Evolutionary conservation across 1,140 invertebrate genomes (phyloP).

Genomic region (Bradynema listronoti): DNA sequence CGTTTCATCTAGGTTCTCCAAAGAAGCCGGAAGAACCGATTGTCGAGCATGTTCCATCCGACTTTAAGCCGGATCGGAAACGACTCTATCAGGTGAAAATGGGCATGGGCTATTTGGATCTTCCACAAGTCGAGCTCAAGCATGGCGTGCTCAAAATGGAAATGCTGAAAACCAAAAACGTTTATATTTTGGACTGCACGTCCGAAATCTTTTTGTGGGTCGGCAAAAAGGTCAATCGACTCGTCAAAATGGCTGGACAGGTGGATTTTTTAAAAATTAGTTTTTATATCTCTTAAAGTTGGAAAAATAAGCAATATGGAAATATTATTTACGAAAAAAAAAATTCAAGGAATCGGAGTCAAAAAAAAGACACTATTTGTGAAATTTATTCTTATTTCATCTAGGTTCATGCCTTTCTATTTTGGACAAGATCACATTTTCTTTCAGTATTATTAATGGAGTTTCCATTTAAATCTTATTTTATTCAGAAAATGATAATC

Average conservation of each 20-base stretch:
- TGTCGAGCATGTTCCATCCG: conserved; percentile 70
- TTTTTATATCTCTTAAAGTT: too few relatives aligned
- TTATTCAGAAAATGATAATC: conserved; percentile 45
- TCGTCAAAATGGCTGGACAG: conserved; percentile 77
- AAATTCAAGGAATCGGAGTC: too few relatives aligned
- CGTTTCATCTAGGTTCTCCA: conserved; percentile 8
- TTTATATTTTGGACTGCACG: conserved; percentile 92
- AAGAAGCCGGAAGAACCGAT: conserved; percentile 46
- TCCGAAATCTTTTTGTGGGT: conserved; percentile 98
- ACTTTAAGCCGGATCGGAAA: conserved; percentile 71
- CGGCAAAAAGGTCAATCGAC: conserved; percentile 89
- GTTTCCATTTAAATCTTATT: too few relatives aligned
- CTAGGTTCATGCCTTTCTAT: too few relatives aligned
- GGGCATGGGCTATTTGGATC: conserved; percentile 94
- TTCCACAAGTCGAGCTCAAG: conserved; percentile 74
- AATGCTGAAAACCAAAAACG: conserved; percentile 77
- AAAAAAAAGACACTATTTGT: too few relatives aligned
- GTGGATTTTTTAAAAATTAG: too few relatives aligned
- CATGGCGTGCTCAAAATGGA: conserved; percentile 66
- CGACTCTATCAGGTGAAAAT: conserved; percentile 85
- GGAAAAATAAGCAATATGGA: too few relatives aligned
- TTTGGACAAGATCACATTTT: too few relatives aligned
- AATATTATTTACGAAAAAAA: too few relatives aligned
- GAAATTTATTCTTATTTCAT: too few relatives aligned
- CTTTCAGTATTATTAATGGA: too few relatives aligned